Evolutionary conservation across 2,113 vertebrate species (phyloP).

Genomic region (Xenus cinereus): DNA sequence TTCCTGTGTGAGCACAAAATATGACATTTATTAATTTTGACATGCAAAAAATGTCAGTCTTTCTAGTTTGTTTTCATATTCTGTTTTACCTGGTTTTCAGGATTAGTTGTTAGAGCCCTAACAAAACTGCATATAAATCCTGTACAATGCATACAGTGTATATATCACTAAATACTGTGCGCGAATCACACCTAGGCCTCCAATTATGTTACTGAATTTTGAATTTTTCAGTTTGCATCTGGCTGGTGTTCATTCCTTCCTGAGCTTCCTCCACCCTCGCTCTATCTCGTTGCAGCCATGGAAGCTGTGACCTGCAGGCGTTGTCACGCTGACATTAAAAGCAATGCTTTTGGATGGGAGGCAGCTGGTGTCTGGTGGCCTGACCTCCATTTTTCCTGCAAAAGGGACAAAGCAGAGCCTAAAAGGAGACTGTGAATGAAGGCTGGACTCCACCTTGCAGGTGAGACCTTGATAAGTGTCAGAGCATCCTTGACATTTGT

Average conservation of each 20-base stretch:
- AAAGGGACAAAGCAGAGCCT: neutral
- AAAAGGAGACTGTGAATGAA: neutral
- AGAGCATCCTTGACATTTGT: neutral
- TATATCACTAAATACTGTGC: neutral
- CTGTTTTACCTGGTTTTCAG: neutral
- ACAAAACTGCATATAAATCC: neutral
- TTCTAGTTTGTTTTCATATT: neutral
- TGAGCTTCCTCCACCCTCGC: neutral
- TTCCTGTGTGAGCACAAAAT: neutral
- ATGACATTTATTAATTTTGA: constrained; percentile 10
- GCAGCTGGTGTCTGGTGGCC: neutral
- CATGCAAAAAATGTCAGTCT: neutral
- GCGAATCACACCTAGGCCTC: neutral
- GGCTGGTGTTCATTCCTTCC: neutral
- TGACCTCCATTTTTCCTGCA: neutral
- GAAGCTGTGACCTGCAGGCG: neutral
- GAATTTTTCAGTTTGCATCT: neutral
- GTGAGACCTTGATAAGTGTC: neutral
- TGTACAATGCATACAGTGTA: neutral
- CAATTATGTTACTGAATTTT: neutral
- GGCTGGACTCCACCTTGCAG: neutral
- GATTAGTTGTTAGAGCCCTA: neutral
- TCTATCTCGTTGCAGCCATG: fast-evolving
- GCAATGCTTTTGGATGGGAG: neutral
- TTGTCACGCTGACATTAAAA: neutral